These are phyloP conservation scores for Mionectes macconnelli DNA, from an alignment of 2,113 vertebrate genomes.

Conservation along the genomic window DNA sequence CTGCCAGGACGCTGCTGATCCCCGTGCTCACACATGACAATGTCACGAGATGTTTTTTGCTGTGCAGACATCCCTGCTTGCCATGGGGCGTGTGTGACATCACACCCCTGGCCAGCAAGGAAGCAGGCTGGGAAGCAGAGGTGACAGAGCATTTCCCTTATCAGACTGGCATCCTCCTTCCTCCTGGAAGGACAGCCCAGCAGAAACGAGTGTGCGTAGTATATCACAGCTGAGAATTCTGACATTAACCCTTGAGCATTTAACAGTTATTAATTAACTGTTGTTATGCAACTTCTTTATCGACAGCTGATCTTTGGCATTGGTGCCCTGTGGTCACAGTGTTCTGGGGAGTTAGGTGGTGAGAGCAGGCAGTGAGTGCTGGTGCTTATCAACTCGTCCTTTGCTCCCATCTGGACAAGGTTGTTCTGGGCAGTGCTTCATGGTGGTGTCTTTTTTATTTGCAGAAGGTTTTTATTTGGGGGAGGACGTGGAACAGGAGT, in stretches of 20 bases:
- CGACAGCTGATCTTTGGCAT: background rate
- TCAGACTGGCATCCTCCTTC: background rate
- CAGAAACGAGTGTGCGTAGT: background rate
- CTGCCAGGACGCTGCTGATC: background rate
- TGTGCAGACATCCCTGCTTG: background rate
- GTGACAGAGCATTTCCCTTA: background rate
- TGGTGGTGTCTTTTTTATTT: background rate
- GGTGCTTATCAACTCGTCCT: background rate
- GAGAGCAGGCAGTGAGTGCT: background rate
- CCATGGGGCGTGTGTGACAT: fast-evolving
- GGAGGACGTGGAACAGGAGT: fast-evolving
- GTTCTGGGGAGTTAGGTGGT: background rate
- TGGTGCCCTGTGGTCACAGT: fast-evolving
- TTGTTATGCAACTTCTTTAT: background rate
- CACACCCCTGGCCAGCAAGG: background rate
- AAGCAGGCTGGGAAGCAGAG: background rate
- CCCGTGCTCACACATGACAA: fast-evolving
- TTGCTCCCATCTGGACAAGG: background rate
- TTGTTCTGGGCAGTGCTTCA: background rate
- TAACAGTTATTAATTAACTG: background rate
- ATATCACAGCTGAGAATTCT: background rate
- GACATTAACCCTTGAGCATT: background rate
- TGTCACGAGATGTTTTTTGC: background rate
- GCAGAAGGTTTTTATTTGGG: background rate
- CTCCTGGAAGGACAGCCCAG: background rate